These are phyloP conservation scores for Sciurus niger DNA, from an alignment of 2,113 vertebrate genomes.

Conservation along the genomic window DNA sequence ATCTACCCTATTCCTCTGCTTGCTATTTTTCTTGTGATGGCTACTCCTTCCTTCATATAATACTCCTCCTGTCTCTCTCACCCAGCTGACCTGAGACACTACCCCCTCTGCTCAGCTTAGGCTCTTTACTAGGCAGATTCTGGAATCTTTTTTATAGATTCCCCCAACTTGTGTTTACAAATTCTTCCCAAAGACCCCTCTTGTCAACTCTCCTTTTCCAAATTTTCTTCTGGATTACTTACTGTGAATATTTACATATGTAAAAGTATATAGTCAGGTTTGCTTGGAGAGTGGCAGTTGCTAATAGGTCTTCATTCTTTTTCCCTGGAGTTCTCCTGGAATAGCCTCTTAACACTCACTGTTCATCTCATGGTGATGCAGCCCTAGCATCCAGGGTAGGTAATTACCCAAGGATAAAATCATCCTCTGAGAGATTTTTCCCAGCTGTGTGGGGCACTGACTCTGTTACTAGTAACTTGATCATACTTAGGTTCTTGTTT, in stretches of 20 bases:
- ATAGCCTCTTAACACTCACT: not conserved
- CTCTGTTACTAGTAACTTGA: not conserved
- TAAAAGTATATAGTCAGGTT: not conserved
- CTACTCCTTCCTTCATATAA: accelerated
- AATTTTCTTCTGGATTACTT: not conserved
- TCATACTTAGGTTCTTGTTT: not conserved
- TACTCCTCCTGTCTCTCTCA: not conserved
- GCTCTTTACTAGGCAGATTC: too few species aligned
- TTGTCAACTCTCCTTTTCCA: not conserved
- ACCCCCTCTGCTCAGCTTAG: not conserved
- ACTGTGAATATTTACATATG: not conserved
- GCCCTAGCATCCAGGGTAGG: not conserved
- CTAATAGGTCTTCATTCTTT: not conserved
- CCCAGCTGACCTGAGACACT: not conserved
- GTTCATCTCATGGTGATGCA: accelerated
- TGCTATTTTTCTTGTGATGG: not conserved
- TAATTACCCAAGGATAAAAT: not conserved
- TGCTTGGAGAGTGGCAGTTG: too few species aligned
- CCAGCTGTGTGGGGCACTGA: not conserved
- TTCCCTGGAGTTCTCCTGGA: too few species aligned
- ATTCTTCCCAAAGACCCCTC: not conserved
- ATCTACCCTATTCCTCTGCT: not conserved
- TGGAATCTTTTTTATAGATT: not conserved
- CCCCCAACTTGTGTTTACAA: not conserved
- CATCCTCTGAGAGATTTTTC: not conserved